A percentile compares a stretch with the other conserved stretches of the same genome.
Conservation (phyloP, 2,888 invertebrate species). For the Sarcophaga variegata region DNA sequence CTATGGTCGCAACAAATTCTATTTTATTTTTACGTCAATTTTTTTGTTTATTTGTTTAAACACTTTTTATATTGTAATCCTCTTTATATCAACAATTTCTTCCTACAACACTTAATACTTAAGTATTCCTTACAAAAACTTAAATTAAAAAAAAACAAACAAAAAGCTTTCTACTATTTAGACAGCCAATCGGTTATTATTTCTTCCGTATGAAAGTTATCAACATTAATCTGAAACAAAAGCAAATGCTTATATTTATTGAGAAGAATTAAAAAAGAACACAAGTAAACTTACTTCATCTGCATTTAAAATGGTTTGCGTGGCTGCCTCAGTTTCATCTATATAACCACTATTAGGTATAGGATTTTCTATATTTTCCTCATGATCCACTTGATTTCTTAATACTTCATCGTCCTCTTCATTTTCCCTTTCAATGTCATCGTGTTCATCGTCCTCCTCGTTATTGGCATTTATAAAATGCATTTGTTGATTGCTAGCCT, state of each 20-base stretch:
- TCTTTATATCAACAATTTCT: no score
- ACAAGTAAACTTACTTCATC: slow-evolving; percentile 73
- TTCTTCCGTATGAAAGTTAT: slow-evolving; percentile 79
- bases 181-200: slow-evolving; percentile 79
- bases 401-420: not conserved
- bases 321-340: slow-evolving; percentile 64
- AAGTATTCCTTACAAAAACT: not conserved
- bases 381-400: slow-evolving; percentile 71
- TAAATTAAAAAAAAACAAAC: not conserved
- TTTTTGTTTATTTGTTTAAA: no score
- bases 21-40: no score
- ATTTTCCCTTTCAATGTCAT: slow-evolving; percentile 19
- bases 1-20: no score
- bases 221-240: slow-evolving; percentile 76
- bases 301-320: slow-evolving; percentile 73
- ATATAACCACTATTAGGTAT: slow-evolving; percentile 47
- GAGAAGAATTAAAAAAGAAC: not conserved
- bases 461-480: slow-evolving; percentile 67
- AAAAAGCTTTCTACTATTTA: slow-evolving; percentile 55
- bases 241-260: not conserved
- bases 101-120: not conserved
- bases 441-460: slow-evolving; percentile 16
- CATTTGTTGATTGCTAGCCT: slow-evolving; percentile 62
- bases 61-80: no score
- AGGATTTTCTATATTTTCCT: slow-evolving; percentile 72